These are phyloP conservation scores for Hapalemur alaotrensis DNA, from an alignment of 2,797 vertebrate species.

Conservation along the genomic window DNA sequence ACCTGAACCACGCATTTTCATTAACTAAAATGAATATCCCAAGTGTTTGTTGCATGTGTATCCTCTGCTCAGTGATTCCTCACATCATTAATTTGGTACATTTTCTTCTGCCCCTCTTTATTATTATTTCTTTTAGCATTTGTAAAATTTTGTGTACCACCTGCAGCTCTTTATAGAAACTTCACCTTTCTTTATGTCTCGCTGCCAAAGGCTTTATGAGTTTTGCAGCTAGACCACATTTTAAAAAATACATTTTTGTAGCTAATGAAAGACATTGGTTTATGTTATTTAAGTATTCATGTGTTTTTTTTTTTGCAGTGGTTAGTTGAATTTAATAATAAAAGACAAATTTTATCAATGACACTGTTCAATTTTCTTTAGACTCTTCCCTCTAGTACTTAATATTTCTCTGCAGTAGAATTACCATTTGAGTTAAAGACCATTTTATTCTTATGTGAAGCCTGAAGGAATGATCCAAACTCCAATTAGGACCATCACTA, in stretches of 20 bases:
- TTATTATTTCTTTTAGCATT: not conserved
- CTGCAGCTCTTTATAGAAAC: not conserved
- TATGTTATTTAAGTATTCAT: not conserved
- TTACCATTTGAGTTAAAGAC: not conserved
- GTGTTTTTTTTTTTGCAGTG: not conserved
- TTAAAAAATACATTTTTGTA: not conserved
- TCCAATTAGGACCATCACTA: not conserved
- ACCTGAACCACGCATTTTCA: not conserved
- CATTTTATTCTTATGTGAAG: not conserved
- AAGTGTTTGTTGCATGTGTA: not conserved
- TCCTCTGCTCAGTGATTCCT: not conserved
- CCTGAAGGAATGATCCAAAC: not conserved
- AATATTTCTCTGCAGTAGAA: not conserved
- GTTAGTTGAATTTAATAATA: slow-evolving; percentile 19
- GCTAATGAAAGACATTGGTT: not conserved
- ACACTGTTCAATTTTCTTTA: not conserved
- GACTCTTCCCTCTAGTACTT: not conserved
- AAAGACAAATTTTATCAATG: not conserved
- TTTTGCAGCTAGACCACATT: not conserved
- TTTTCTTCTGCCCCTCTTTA: not conserved
- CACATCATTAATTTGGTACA: not conserved
- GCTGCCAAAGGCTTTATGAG: not conserved
- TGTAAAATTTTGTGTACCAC: not conserved
- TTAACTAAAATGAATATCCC: not conserved
- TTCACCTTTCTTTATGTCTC: not conserved